A percentile compares a stretch with the other conserved stretches of the same genome.
Evolutionary conservation across 2,797 vertebrate species (phyloP).

Genomic region (Menidia menidia): DNA sequence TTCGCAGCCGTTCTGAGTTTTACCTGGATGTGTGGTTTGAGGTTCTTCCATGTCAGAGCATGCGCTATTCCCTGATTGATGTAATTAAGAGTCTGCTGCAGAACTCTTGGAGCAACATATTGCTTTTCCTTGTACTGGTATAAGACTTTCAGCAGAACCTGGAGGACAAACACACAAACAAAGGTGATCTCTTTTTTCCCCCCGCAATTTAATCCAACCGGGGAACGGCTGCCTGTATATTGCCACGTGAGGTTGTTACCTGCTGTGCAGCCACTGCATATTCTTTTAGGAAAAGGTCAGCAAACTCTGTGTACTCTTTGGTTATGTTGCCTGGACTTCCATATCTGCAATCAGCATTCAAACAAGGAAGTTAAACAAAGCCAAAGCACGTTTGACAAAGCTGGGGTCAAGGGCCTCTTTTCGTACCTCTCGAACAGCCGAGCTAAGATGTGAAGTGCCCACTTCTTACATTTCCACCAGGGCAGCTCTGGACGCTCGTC

Average conservation of each 20-base stretch:
- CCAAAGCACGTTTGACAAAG: accelerated
- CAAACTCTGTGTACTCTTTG: constrained; percentile 98
- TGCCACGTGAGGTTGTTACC: constrained; percentile 70
- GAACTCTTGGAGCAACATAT: constrained; percentile 96
- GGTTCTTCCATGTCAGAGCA: constrained; percentile 97
- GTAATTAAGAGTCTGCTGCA: constrained; percentile 98
- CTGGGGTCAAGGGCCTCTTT: not conserved
- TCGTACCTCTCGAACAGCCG: constrained; percentile 96
- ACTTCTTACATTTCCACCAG: constrained; percentile 99
- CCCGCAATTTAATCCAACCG: not conserved
- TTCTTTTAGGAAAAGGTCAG: constrained; percentile 97
- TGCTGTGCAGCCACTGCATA: constrained; percentile 97
- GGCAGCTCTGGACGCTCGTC: constrained; percentile 96
- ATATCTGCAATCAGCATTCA: constrained; percentile 81
- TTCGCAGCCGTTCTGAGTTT: constrained; percentile 1
- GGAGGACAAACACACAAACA: constrained; percentile 34
- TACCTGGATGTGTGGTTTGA: constrained; percentile 99
- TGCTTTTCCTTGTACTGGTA: constrained; percentile 98
- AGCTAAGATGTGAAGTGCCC: constrained; percentile 98
- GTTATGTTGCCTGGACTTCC: constrained; percentile 99
- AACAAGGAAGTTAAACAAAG: not conserved
- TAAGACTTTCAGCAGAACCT: constrained; percentile 98
- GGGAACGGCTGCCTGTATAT: not conserved
- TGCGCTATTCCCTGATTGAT: constrained; percentile 99
- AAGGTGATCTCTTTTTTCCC: not conserved